phyloP scores from a whole-genome alignment of 2,888 invertebrate species.

The Apotomis turbidana region DNA sequence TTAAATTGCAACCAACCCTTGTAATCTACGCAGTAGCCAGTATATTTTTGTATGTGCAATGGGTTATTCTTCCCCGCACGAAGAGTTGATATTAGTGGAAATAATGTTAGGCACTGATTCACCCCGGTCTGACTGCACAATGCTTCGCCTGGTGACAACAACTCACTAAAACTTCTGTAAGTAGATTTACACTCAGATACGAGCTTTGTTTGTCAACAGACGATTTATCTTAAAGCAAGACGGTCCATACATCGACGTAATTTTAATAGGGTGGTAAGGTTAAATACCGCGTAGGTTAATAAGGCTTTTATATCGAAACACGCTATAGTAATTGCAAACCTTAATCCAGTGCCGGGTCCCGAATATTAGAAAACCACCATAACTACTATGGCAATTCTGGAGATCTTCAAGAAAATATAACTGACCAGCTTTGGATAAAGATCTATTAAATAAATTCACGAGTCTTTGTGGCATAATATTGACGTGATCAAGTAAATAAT shows the following conservation, averaged over 20 bases:
- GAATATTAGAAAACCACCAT: constrained; percentile 8
- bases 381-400: neutral
- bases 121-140: too few species aligned
- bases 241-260: too few species aligned
- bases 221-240: too few species aligned
- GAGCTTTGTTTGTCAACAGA: too few species aligned
- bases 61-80: too few species aligned
- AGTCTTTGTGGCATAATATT: constrained; percentile 1
- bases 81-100: too few species aligned
- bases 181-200: too few species aligned
- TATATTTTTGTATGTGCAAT: too few species aligned
- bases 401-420: neutral
- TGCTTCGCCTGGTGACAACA: too few species aligned
- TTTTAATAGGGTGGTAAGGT: neutral
- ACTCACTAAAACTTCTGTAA: too few species aligned
- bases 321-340: constrained; percentile 7
- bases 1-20: neutral
- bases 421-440: constrained; percentile 1
- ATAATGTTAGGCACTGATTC: too few species aligned
- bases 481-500: neutral
- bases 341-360: constrained; percentile 3
- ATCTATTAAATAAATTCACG: constrained; percentile 4
- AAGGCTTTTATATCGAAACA: constrained; percentile 14
- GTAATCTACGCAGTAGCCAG: constrained; percentile 1
- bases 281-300: constrained; percentile 19